Evolutionary conservation across 2,113 vertebrate genomes (phyloP).

Genomic region (Isichthys henryi): DNA sequence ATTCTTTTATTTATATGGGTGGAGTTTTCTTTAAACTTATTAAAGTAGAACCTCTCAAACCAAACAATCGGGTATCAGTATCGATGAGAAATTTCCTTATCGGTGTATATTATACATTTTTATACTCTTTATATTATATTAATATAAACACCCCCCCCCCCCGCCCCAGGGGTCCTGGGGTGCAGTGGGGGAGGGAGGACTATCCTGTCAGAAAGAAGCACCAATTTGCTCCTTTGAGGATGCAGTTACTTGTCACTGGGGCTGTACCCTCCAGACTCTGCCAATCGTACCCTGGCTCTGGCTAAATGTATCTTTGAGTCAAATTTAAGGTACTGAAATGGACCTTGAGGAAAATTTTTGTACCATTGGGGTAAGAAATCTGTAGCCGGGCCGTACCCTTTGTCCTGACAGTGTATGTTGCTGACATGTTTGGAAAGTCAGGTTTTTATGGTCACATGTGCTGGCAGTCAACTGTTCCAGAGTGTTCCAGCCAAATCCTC

Average conservation of each 20-base stretch:
- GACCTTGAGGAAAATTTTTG: background rate
- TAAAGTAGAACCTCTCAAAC: background rate
- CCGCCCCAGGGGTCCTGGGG: background rate
- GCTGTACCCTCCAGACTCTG: no score
- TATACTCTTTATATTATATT: no score
- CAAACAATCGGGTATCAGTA: background rate
- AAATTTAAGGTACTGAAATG: background rate
- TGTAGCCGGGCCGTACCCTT: background rate
- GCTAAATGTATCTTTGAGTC: no score
- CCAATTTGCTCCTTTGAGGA: background rate
- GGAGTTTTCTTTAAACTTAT: background rate
- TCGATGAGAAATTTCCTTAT: background rate
- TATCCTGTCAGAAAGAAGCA: background rate
- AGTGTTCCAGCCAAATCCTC: background rate
- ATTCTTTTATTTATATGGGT: background rate
- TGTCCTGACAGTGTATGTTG: background rate
- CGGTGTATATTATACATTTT: no score
- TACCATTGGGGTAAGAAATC: background rate
- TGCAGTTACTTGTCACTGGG: background rate
- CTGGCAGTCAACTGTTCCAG: background rate
- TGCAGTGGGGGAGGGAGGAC: background rate
- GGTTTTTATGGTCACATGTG: background rate
- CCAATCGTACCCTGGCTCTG: no score
- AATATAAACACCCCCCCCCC: background rate
- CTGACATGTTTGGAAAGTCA: background rate